Evolutionary conservation across 2,888 invertebrate species (phyloP).

Genomic region (Pollenia griseotomentosa): DNA sequence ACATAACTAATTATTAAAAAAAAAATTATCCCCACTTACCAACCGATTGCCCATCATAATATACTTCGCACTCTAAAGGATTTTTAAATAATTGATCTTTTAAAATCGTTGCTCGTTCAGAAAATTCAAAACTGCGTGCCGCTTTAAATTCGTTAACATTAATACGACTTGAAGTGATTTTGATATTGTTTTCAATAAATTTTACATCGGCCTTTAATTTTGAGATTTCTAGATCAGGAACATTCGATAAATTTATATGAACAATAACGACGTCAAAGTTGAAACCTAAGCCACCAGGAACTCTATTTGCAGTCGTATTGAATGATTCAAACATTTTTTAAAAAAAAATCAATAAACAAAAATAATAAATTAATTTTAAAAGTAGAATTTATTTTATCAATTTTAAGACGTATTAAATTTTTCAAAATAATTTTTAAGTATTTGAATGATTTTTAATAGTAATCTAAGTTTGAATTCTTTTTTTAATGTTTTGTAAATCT

Average conservation of each 20-base stretch:
- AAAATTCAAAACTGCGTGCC: slow-evolving; percentile 76
- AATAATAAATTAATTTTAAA: neutral
- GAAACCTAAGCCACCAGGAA: slow-evolving; percentile 68
- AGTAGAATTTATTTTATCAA: neutral
- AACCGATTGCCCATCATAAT: slow-evolving; percentile 74
- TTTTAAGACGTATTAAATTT: slow-evolving; percentile 2
- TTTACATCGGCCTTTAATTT: slow-evolving; percentile 73
- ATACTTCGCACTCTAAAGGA: slow-evolving; percentile 77
- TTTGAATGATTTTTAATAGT: slow-evolving; percentile 36
- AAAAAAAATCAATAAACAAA: slow-evolving; percentile 3
- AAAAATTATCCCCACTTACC: slow-evolving; percentile 9
- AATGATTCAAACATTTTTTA: slow-evolving; percentile 38
- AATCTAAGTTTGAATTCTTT: neutral
- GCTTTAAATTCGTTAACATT: slow-evolving; percentile 79
- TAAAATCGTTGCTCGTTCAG: slow-evolving; percentile 72
- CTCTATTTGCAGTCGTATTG: neutral
- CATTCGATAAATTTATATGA: slow-evolving; percentile 72
- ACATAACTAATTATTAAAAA: too few relatives aligned
- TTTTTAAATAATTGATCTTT: slow-evolving; percentile 74
- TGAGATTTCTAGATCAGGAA: slow-evolving; percentile 56
- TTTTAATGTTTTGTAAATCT: neutral
- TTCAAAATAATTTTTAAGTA: neutral
- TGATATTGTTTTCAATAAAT: slow-evolving; percentile 75
- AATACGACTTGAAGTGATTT: slow-evolving; percentile 78
- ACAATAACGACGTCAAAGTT: slow-evolving; percentile 78